Evolutionary conservation across 2,888 invertebrate genomes (phyloP).

Genomic region (Spodoptera exigua): DNA sequence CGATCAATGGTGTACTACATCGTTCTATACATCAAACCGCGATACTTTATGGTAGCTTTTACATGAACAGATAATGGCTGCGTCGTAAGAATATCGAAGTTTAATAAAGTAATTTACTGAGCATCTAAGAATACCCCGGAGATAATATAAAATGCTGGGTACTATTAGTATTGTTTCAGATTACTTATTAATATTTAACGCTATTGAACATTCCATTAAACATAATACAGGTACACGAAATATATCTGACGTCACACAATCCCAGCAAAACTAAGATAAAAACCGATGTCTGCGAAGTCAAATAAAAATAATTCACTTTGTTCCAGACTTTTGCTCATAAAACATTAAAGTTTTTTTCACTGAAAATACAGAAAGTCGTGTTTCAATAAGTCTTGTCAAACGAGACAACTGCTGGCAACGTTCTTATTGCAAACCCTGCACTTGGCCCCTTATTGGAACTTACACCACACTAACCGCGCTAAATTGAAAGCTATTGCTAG

Average conservation of each 20-base stretch:
- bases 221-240: too few relatives aligned
- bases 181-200: too few relatives aligned
- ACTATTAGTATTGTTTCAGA: too few relatives aligned
- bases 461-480: constrained; percentile 11
- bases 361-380: constrained; percentile 36
- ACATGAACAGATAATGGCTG: constrained; percentile 17
- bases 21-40: neutral
- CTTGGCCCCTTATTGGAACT: constrained; percentile 51
- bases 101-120: constrained; percentile 6
- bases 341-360: constrained; percentile 43
- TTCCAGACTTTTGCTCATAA: constrained; percentile 49
- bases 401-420: constrained; percentile 45
- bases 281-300: constrained; percentile 24
- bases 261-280: constrained; percentile 14
- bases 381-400: constrained; percentile 56
- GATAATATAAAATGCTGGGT: too few relatives aligned
- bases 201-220: too few relatives aligned
- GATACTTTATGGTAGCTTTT: constrained; percentile 11
- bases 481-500: constrained; percentile 35
- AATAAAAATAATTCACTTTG: constrained; percentile 50
- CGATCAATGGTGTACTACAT: neutral
- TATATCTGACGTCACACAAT: neutral
- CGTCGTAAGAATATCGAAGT: constrained; percentile 6
- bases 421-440: constrained; percentile 52
- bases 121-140: constrained; percentile 2